A percentile compares a stretch with the other conserved stretches of the same genome.
Evolutionary conservation across 23 tunicate species (phyloP).

Genomic region (Ascidia mentula): DNA sequence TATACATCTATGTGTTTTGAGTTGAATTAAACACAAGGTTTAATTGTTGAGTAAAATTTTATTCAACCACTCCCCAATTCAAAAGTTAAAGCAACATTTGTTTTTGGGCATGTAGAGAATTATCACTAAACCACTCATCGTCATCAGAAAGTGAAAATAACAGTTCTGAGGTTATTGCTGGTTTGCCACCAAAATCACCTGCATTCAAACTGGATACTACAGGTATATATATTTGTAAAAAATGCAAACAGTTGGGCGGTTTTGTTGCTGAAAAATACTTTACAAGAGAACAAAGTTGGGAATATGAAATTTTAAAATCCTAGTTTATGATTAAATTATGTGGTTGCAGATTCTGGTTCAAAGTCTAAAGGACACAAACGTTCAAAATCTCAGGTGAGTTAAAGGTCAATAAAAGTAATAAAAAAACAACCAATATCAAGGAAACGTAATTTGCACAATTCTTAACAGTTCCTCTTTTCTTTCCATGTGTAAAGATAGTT

Average conservation of each 20-base stretch:
- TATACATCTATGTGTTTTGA: not conserved
- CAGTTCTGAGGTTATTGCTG: conserved; percentile 1
- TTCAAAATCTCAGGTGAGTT: not conserved
- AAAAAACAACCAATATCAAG: too few relatives aligned
- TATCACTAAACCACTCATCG: not conserved
- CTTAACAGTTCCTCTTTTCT: too few relatives aligned
- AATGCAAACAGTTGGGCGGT: too few relatives aligned
- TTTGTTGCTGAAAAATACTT: too few relatives aligned
- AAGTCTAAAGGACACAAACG: not conserved
- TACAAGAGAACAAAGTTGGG: too few relatives aligned
- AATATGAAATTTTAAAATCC: too few relatives aligned
- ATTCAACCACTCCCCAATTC: not conserved
- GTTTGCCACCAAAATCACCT: conserved; percentile 26
- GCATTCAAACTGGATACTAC: not conserved
- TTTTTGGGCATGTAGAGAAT: not conserved
- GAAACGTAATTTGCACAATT: too few relatives aligned
- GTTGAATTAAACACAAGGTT: too few relatives aligned
- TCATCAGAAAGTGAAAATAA: not conserved
- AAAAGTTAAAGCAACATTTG: not conserved
- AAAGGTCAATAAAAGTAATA: too few relatives aligned
- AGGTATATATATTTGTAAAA: not conserved
- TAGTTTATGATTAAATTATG: too few relatives aligned
- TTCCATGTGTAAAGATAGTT: too few relatives aligned
- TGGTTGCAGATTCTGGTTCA: not conserved
- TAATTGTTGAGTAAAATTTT: too few relatives aligned